These are phyloP conservation scores for Chelon auratus DNA, from an alignment of 2,797 vertebrate genomes.

Conservation along the genomic window DNA sequence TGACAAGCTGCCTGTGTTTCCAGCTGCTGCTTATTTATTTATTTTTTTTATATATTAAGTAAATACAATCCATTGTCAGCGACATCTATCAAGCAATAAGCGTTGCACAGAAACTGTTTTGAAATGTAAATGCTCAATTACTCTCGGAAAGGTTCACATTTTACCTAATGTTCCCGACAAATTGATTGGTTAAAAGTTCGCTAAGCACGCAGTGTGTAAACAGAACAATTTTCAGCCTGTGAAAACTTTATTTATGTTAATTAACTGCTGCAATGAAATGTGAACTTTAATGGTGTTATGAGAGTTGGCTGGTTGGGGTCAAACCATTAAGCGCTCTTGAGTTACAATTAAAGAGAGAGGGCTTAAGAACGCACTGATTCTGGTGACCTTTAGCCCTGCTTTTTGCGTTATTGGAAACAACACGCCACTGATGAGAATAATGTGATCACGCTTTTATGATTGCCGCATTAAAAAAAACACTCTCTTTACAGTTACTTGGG, in stretches of 20 bases:
- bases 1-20: slow-evolving; percentile 13
- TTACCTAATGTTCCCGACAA: neutral
- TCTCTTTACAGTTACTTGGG: neutral
- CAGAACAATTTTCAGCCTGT: neutral
- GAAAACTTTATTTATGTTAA: neutral
- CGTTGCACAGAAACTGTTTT: neutral
- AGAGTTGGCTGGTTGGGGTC: slow-evolving; percentile 3
- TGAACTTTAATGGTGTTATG: slow-evolving; percentile 24
- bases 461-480: neutral
- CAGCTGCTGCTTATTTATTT: slow-evolving; percentile 23
- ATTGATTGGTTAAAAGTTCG: slow-evolving; percentile 3
- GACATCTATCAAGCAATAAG: neutral
- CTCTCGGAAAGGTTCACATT: neutral
- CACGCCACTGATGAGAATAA: neutral
- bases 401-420: neutral
- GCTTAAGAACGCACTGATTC: neutral
- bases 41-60: neutral
- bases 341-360: neutral
- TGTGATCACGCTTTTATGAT: neutral
- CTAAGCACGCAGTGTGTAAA: neutral
- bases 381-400: neutral
- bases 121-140: neutral
- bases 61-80: slow-evolving; percentile 2
- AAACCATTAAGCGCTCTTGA: neutral
- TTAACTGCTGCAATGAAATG: slow-evolving; percentile 1